phyloP scores from a whole-genome alignment of 2,888 invertebrate species.

The Macrophya annulata region DNA sequence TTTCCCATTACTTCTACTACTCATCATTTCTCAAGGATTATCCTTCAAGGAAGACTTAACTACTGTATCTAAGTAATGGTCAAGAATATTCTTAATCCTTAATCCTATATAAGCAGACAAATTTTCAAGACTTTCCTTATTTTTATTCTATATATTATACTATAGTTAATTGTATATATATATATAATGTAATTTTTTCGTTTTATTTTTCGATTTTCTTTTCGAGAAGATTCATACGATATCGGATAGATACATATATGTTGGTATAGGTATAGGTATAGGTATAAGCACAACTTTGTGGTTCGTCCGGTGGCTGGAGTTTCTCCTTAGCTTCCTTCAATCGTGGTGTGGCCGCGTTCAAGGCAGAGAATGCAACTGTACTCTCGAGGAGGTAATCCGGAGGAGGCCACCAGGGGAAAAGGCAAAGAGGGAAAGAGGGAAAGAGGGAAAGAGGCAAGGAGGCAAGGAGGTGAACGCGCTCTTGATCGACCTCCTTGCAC shows the following conservation, averaged over 20 bases:
- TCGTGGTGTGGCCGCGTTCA: constrained; percentile 31
- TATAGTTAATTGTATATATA: no score
- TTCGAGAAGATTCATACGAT: neutral
- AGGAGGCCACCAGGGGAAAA: constrained; percentile 50
- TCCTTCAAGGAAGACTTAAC: constrained; percentile 59
- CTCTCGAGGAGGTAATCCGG: constrained; percentile 45
- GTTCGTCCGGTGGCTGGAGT: constrained; percentile 14
- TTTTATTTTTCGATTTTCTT: neutral
- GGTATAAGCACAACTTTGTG: neutral
- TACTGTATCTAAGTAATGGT: neutral
- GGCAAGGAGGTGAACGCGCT: constrained; percentile 53
- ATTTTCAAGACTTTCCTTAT: neutral
- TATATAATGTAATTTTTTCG: no score
- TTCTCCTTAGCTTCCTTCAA: constrained; percentile 49
- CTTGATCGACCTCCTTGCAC: constrained; percentile 67
- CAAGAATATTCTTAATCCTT: neutral
- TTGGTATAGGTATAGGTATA: neutral
- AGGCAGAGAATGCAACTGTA: constrained; percentile 56
- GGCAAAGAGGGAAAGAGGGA: constrained; percentile 48
- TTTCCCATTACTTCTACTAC: neutral
- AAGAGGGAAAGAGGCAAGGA: constrained; percentile 44
- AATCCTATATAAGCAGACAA: neutral
- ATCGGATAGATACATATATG: neutral
- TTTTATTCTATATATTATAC: no score
- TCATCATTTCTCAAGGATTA: constrained; percentile 66